These are phyloP conservation scores for Acyrthosiphon pisum DNA, from an alignment of 1,140 invertebrate species.

Conservation along the genomic window DNA sequence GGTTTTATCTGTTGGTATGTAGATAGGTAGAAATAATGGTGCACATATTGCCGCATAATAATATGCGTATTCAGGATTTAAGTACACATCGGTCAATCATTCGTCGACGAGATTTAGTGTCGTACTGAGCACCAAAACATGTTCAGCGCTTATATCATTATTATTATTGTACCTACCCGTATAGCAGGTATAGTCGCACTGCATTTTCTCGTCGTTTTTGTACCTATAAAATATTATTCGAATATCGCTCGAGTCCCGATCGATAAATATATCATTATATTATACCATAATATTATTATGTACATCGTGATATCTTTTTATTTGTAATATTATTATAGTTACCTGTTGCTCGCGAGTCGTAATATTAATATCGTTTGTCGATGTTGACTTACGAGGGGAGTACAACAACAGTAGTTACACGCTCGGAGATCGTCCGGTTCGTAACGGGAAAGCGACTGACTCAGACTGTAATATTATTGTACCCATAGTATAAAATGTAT, in stretches of 20 bases:
- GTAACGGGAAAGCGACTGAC: not conserved
- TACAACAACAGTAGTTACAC: not conserved
- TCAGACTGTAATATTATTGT: not conserved
- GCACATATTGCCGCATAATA: not conserved
- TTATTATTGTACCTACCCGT: too few species aligned
- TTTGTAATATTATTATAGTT: not conserved
- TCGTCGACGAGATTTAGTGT: conserved; percentile 11
- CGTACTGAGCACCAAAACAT: not conserved
- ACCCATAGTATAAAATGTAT: too few species aligned
- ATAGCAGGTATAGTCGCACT: not conserved
- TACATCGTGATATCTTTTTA: not conserved
- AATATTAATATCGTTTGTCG: not conserved
- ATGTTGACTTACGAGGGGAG: not conserved
- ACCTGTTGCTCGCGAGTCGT: not conserved
- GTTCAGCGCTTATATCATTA: not conserved
- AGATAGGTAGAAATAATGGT: not conserved
- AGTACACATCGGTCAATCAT: not conserved
- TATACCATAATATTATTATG: too few species aligned
- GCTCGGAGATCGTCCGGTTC: not conserved
- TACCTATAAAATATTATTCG: not conserved
- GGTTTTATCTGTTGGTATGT: not conserved
- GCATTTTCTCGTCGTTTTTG: not conserved
- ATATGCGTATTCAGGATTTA: not conserved
- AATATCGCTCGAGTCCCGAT: not conserved
- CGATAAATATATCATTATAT: not conserved